Evolutionary conservation across 2,888 invertebrate genomes (phyloP).

Genomic region (Steinernema hermaphroditum): DNA sequence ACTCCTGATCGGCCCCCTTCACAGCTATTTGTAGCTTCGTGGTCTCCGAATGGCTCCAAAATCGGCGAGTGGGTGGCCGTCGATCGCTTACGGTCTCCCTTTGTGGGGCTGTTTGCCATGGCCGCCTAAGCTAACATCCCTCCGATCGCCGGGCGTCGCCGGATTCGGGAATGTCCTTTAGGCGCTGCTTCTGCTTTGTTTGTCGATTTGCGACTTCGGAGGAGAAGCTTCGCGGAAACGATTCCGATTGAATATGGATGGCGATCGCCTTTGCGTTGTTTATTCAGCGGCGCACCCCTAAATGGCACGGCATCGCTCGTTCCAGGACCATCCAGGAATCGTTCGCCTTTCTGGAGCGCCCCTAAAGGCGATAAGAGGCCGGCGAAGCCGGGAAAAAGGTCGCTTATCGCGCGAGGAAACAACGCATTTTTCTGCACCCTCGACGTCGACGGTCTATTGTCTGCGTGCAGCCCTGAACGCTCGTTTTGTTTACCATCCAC

Average conservation of each 20-base stretch:
- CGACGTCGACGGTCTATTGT: too few species aligned
- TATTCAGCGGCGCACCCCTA: slow-evolving; percentile 25
- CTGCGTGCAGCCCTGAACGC: too few species aligned
- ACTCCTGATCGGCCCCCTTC: too few species aligned
- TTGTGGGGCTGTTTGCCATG: slow-evolving; percentile 12
- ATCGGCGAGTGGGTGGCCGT: background rate
- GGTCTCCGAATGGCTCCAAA: background rate
- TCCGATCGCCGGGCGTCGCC: background rate
- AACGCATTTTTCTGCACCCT: too few species aligned
- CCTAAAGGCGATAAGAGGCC: too few species aligned
- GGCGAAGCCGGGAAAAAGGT: too few species aligned
- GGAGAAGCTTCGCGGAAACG: background rate
- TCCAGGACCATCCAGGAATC: background rate
- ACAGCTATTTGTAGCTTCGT: background rate
- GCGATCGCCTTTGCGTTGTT: background rate
- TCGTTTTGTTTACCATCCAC: too few species aligned
- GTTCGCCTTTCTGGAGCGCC: too few species aligned
- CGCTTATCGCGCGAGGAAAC: too few species aligned
- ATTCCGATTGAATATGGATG: slow-evolving; percentile 13
- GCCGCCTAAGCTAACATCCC: slow-evolving; percentile 14
- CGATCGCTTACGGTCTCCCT: background rate
- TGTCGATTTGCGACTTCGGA: background rate
- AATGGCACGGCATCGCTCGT: slow-evolving; percentile 4
- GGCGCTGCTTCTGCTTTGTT: background rate
- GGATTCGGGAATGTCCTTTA: background rate